phyloP scores from a whole-genome alignment of 1,140 invertebrate genomes.

The Eriosoma lanigerum region DNA sequence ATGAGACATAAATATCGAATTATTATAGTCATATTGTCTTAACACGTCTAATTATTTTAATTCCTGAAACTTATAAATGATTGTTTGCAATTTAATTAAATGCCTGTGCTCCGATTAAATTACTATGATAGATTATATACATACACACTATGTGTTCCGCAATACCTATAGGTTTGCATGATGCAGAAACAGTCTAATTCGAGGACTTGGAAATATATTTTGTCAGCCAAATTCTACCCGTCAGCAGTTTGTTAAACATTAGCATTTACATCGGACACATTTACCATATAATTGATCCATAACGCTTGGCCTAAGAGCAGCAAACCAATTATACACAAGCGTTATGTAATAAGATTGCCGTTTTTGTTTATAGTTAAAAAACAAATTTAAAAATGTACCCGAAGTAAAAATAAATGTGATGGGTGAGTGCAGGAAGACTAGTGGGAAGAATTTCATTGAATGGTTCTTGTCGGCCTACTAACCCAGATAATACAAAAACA shows the following conservation, averaged over 20 bases:
- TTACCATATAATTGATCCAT: constrained; percentile 46
- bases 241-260: constrained; percentile 30
- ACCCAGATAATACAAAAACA: constrained; percentile 29
- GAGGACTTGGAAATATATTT: constrained; percentile 18
- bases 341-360: background rate
- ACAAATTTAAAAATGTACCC: no score
- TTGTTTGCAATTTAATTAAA: constrained; percentile 2
- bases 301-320: background rate
- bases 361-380: background rate
- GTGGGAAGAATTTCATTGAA: constrained; percentile 19
- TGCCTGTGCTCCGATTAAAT: background rate
- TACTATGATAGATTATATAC: constrained; percentile 1
- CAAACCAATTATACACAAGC: background rate
- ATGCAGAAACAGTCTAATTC: background rate
- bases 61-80: background rate
- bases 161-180: background rate
- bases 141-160: background rate
- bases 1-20: no score
- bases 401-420: background rate
- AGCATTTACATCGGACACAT: constrained; percentile 25
- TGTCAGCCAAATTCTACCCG: constrained; percentile 31
- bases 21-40: no score
- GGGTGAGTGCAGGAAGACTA: background rate
- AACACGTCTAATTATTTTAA: background rate
- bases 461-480: constrained; percentile 27